Conservation (phyloP, 2,888 invertebrate genomes). For the Cremastinae sp. region DNA sequence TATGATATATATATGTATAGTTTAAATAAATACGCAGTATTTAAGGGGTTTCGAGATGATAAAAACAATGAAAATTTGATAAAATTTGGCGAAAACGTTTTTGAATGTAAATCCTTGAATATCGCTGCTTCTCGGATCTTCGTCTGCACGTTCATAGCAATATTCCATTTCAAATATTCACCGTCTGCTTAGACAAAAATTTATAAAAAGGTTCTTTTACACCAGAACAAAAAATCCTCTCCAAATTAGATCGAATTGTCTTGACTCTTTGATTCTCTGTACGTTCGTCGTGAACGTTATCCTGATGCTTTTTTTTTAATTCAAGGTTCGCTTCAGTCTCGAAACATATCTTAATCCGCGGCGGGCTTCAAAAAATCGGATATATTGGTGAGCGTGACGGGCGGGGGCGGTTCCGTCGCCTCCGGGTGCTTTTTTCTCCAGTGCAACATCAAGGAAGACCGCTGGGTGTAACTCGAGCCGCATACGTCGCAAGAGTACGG, state of each 20-base stretch:
- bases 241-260: too few relatives aligned
- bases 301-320: slow-evolving; percentile 4
- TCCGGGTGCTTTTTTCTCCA: slow-evolving; percentile 56
- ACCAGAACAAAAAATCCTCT: too few relatives aligned
- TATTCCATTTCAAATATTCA: too few relatives aligned
- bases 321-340: background rate
- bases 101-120: too few relatives aligned
- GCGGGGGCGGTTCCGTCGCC: slow-evolving; percentile 52
- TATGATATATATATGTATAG: slow-evolving; percentile 6
- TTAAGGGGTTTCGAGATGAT: too few relatives aligned
- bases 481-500: slow-evolving; percentile 65
- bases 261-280: background rate
- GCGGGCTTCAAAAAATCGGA: slow-evolving; percentile 40
- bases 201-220: too few relatives aligned
- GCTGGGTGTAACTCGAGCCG: slow-evolving; percentile 63
- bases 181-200: too few relatives aligned
- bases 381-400: slow-evolving; percentile 51
- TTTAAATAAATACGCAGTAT: background rate
- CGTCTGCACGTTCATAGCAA: too few relatives aligned
- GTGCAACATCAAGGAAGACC: slow-evolving; percentile 66
- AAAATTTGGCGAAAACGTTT: too few relatives aligned
- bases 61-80: too few relatives aligned
- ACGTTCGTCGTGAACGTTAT: background rate
- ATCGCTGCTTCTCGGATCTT: too few relatives aligned
- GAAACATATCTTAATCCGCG: slow-evolving; percentile 18